Conservation (phyloP, 2,113 vertebrate species). For the Laticauda laticaudata region DNA sequence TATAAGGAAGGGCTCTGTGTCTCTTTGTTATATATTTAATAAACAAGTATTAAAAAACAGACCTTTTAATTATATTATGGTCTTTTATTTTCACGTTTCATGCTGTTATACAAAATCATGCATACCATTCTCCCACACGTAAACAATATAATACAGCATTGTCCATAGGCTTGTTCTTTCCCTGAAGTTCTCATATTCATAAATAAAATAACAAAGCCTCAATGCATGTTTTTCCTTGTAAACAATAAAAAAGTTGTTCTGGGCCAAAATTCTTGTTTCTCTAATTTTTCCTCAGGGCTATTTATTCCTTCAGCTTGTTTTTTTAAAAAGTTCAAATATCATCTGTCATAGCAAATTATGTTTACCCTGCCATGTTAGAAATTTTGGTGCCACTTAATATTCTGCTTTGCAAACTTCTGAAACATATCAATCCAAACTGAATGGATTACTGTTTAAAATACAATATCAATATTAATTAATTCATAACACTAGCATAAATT, state of each 20-base stretch:
- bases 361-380: background rate
- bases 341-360: background rate
- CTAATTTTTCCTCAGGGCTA: background rate
- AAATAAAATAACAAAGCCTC: slow-evolving; percentile 43
- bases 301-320: background rate
- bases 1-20: background rate
- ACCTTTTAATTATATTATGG: background rate
- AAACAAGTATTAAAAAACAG: background rate
- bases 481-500: background rate
- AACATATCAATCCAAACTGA: background rate
- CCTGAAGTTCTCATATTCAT: slow-evolving; percentile 27
- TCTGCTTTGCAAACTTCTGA: background rate
- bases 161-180: slow-evolving; percentile 30
- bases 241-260: slow-evolving; percentile 26
- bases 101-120: background rate
- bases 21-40: background rate
- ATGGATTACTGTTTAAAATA: background rate
- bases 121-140: slow-evolving; percentile 11
- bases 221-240: slow-evolving; percentile 19
- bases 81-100: background rate
- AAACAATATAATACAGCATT: background rate
- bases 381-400: background rate
- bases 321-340: background rate
- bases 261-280: slow-evolving; percentile 26
- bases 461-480: background rate